These are phyloP conservation scores for Cacajao melanocephalus DNA, from an alignment of 2,797 vertebrate genomes.

Conservation along the genomic window DNA sequence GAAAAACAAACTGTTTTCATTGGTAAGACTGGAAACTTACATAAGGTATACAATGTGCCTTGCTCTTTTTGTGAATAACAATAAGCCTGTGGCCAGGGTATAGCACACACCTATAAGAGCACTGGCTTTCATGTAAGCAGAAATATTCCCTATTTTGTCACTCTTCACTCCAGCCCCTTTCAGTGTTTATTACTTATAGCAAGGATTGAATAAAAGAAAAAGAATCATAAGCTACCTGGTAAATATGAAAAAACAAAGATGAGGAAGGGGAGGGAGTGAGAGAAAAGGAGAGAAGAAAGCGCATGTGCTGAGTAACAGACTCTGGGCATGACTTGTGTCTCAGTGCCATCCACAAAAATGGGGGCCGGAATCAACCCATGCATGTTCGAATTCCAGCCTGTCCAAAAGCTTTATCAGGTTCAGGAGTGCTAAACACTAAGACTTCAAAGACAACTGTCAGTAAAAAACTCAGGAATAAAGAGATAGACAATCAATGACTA, in stretches of 20 bases:
- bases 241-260: constrained; percentile 45
- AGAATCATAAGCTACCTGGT: constrained; percentile 67
- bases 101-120: not conserved
- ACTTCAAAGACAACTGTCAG: constrained; percentile 68
- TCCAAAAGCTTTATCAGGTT: constrained; percentile 71
- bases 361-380: constrained; percentile 73
- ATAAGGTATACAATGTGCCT: constrained; percentile 68
- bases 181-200: constrained; percentile 71
- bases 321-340: constrained; percentile 60
- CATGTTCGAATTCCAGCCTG: constrained; percentile 65
- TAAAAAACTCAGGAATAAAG: constrained; percentile 65
- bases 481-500: constrained; percentile 63
- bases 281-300: not conserved
- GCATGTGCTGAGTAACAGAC: constrained; percentile 61
- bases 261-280: not conserved
- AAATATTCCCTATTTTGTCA: constrained; percentile 28
- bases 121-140: constrained; percentile 1
- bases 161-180: constrained; percentile 48
- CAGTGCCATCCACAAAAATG: constrained; percentile 71
- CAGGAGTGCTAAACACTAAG: constrained; percentile 59
- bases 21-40: constrained; percentile 76
- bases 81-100: constrained; percentile 10
- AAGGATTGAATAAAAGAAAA: constrained; percentile 57
- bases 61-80: constrained; percentile 55
- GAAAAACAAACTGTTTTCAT: constrained; percentile 65